Conservation (phyloP, 2,113 vertebrate species). For the Ancistrus triradiatus region DNA sequence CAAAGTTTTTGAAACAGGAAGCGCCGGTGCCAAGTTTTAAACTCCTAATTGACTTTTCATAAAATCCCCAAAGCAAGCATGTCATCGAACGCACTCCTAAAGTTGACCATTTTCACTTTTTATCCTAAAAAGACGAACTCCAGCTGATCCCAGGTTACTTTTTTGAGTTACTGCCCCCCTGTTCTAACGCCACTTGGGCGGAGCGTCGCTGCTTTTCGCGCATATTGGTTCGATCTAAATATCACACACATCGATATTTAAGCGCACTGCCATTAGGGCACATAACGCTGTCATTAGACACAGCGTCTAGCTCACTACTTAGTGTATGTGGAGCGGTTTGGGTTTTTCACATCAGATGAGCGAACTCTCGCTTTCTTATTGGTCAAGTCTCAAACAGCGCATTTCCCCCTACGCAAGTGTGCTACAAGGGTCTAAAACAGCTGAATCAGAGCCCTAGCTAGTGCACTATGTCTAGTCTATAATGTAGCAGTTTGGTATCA, state of each 20-base stretch:
- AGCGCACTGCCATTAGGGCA: too few species aligned
- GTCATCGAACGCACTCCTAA: too few species aligned
- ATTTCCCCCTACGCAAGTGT: not conserved
- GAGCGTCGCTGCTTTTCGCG: not conserved
- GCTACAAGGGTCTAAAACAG: not conserved
- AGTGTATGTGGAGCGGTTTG: not conserved
- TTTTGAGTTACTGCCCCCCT: not conserved
- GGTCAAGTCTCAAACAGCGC: not conserved
- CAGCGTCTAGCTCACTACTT: too few species aligned
- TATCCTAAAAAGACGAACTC: not conserved
- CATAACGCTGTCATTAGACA: too few species aligned
- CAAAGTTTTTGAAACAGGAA: constrained; percentile 4
- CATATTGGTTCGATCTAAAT: too few species aligned
- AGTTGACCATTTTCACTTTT: too few species aligned
- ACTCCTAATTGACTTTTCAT: not conserved
- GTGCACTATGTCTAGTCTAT: not conserved
- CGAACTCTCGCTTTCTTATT: too few species aligned
- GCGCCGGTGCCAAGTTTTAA: not conserved
- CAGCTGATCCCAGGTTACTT: not conserved
- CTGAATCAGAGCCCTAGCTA: not conserved
- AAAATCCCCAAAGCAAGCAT: not conserved
- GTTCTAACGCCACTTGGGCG: not conserved
- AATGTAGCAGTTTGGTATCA: not conserved
- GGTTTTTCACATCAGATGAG: not conserved
- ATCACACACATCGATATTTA: too few species aligned